Evolutionary conservation across 2,113 vertebrate genomes (phyloP), one percentile per base, ranked within the genome.

Genomic region (Xenopus borealis): DNA sequence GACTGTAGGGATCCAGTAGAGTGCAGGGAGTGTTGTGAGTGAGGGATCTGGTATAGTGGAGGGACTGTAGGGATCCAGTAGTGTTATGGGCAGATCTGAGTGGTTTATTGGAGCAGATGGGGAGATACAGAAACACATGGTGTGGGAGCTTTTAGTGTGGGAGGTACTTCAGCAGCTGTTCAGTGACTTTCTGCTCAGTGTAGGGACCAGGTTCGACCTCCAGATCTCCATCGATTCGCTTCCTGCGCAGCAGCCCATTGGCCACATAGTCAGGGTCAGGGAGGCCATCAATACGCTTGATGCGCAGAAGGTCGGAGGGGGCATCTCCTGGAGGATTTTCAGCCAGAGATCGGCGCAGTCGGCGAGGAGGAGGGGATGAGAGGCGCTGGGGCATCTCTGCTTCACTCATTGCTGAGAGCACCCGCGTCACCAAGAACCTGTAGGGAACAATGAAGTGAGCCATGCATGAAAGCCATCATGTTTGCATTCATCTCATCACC

Each of bases 331-430:
- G 18, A 12, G 3, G 47, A 13, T 70, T 33, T 1, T 76, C 66
- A 1, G 69, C 47, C 23, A 70, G 18, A 2, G 74, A 69, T 47
- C 74, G 74, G 10, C 74, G 66, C 47, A 76, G 47, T 8, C 74
- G 74, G 11, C 67, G 59, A 1, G 57, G 8, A 18, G 67, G 14
- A n/a, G 30, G 16, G 19, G 74, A 14, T 3, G 59, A 10, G 5
- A 76, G 18, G 7, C 67, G 66, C 61, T 70, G 74, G 11, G 74
- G 62, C 66, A 76, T 64, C 61, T 76, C 73, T 1, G 73, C 66
- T n/a, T 76, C 74, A n/a, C 40, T 70, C 67, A 76, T 76, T 45
- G 59, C 67, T 17, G 74, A 64, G 2, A 76, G 61, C 46, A 76
- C 74, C 0, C 66, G 66, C 0, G 74, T 76, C 11, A 76, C 66